phyloP scores from a whole-genome alignment of 2,113 vertebrate species.

The Indri indri region DNA sequence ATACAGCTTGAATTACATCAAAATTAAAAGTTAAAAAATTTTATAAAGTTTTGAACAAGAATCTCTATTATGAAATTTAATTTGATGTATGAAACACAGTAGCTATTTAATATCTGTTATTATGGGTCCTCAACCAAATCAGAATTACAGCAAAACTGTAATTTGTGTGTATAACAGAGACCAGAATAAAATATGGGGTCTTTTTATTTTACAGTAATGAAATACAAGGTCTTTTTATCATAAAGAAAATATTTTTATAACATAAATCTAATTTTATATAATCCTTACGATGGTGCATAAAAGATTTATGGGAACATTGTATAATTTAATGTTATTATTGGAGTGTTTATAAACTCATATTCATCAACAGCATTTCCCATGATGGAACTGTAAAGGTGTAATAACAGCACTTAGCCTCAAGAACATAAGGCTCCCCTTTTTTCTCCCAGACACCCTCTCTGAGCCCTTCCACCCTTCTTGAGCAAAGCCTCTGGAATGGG shows the following conservation, averaged over 20 bases:
- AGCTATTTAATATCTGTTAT: neutral
- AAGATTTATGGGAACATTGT: neutral
- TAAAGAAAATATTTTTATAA: neutral
- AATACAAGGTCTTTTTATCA: neutral
- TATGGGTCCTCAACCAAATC: neutral
- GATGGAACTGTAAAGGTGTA: neutral
- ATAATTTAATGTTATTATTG: neutral
- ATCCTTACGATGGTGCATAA: neutral
- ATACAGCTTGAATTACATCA: neutral
- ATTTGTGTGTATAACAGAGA: neutral
- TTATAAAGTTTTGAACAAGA: neutral
- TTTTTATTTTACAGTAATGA: neutral
- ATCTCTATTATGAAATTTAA: neutral
- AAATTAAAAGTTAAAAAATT: neutral
- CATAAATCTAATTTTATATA: neutral
- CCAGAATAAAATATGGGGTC: neutral
- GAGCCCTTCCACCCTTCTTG: no score
- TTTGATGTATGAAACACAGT: neutral
- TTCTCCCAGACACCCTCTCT: neutral
- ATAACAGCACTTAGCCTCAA: neutral
- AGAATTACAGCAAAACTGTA: neutral
- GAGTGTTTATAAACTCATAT: neutral
- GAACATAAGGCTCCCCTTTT: rapidly evolving
- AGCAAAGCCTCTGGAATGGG: neutral
- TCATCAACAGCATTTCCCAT: neutral